These are phyloP conservation scores for Xestobium rufovillosum DNA, from an alignment of 2,888 invertebrate genomes.

Conservation along the genomic window DNA sequence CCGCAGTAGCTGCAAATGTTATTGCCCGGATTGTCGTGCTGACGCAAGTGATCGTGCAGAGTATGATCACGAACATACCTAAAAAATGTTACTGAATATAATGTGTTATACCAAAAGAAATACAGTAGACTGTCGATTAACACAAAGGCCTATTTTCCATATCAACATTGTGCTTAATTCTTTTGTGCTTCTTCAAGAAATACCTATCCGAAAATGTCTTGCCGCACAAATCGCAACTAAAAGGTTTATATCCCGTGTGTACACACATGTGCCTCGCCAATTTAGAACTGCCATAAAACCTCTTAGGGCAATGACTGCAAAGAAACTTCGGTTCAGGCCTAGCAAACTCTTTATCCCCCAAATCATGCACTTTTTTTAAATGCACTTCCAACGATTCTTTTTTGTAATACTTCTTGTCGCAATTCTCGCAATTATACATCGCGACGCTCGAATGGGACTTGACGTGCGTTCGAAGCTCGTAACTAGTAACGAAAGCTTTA, in stretches of 20 bases:
- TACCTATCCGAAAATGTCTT: slow-evolving; percentile 34
- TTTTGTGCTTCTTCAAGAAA: slow-evolving; percentile 32
- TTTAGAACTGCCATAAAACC: slow-evolving; percentile 33
- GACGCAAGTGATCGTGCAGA: too few species aligned
- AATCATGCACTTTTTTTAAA: slow-evolving; percentile 43
- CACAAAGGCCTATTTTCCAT: too few species aligned
- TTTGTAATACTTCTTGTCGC: slow-evolving; percentile 44
- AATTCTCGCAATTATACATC: slow-evolving; percentile 39
- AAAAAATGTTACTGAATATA: too few species aligned
- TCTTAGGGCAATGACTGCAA: slow-evolving; percentile 39
- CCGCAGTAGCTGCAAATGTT: slow-evolving; percentile 33
- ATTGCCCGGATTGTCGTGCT: slow-evolving; percentile 24
- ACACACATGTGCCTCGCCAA: slow-evolving; percentile 32
- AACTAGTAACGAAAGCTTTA: slow-evolving; percentile 16
- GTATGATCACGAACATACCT: too few species aligned
- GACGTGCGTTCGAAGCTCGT: slow-evolving; percentile 17
- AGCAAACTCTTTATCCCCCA: slow-evolving; percentile 38
- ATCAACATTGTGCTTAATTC: slow-evolving; percentile 27
- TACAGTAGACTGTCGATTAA: too few species aligned
- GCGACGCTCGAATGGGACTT: slow-evolving; percentile 16
- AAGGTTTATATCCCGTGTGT: slow-evolving; percentile 32
- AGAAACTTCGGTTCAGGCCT: slow-evolving; percentile 27
- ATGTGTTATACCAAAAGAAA: too few species aligned
- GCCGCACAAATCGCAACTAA: slow-evolving; percentile 29
- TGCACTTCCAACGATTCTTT: slow-evolving; percentile 43